A percentile compares a stretch with the other conserved stretches of the same genome.
These are phyloP conservation scores for Augiades crinisus DNA, from an alignment of 2,888 invertebrate genomes.

Conservation along the genomic window DNA sequence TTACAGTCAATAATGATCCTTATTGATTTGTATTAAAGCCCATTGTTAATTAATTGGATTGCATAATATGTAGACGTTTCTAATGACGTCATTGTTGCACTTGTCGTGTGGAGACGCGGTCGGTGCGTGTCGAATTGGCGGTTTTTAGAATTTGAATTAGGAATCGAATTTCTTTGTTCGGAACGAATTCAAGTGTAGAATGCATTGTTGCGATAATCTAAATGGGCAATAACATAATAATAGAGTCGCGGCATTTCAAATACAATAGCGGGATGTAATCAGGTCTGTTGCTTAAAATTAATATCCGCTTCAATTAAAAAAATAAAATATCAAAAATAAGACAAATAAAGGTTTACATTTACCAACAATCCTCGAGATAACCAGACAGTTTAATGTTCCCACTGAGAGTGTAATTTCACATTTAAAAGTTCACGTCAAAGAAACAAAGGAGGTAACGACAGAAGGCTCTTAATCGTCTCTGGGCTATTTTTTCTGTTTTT, in stretches of 20 bases:
- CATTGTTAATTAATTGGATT: constrained; percentile 3
- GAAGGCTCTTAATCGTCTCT: too few species aligned
- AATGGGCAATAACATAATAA: constrained; percentile 27
- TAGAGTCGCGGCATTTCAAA: not conserved
- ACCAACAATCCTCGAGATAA: too few species aligned
- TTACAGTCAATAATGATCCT: constrained; percentile 38
- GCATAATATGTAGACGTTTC: constrained; percentile 26
- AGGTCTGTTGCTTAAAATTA: too few species aligned
- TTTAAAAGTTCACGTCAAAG: too few species aligned
- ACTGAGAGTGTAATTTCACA: too few species aligned
- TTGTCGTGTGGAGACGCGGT: constrained; percentile 64
- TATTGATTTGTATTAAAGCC: constrained; percentile 30
- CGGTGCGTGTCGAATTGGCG: constrained; percentile 67
- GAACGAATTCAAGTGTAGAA: constrained; percentile 41
- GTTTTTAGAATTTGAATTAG: constrained; percentile 68
- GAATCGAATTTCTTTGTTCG: constrained; percentile 52
- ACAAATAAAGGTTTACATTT: too few species aligned
- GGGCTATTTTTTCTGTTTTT: too few species aligned
- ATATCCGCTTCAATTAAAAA: too few species aligned
- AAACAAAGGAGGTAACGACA: too few species aligned
- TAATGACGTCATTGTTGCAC: constrained; percentile 70
- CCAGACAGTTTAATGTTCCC: too few species aligned
- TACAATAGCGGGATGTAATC: not conserved
- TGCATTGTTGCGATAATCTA: constrained; percentile 32
- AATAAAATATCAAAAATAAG: too few species aligned